Evolutionary conservation across 2,113 vertebrate genomes (phyloP).

Genomic region (Oceanites oceanicus): DNA sequence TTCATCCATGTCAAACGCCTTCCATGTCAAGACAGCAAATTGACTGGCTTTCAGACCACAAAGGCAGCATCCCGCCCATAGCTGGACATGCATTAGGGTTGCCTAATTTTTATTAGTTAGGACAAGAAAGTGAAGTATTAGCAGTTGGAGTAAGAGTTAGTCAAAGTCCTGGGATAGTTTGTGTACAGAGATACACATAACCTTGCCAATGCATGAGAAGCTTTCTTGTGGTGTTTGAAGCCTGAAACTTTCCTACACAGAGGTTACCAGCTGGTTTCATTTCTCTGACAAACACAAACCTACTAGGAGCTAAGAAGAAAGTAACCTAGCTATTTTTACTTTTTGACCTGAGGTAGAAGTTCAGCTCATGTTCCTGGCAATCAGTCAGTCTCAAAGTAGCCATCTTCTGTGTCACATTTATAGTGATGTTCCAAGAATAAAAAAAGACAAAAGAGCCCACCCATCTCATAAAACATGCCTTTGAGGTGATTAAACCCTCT

Average conservation of each 20-base stretch:
- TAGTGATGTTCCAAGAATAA: neutral
- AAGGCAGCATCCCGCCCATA: neutral
- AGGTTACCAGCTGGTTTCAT: neutral
- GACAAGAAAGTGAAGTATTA: slow-evolving; percentile 15
- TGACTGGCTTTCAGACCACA: neutral
- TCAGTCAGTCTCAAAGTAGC: neutral
- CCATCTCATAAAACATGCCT: neutral
- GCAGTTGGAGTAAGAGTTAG: neutral
- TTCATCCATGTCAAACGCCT: neutral
- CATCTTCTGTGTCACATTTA: neutral
- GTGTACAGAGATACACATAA: neutral
- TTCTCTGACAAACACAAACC: neutral
- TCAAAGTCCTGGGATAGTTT: neutral
- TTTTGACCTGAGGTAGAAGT: neutral
- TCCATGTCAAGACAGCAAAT: neutral
- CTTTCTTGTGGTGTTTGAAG: neutral
- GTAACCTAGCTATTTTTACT: neutral
- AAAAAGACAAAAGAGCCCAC: neutral
- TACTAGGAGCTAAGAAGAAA: neutral
- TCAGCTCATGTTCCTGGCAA: neutral
- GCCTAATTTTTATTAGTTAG: neutral
- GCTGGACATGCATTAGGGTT: neutral
- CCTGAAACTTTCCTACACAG: neutral
- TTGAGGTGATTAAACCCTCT: neutral
- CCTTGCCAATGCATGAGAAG: neutral